Evolutionary conservation across 2,797 vertebrate species (phyloP).

Genomic region (Sebastes wilsoni): DNA sequence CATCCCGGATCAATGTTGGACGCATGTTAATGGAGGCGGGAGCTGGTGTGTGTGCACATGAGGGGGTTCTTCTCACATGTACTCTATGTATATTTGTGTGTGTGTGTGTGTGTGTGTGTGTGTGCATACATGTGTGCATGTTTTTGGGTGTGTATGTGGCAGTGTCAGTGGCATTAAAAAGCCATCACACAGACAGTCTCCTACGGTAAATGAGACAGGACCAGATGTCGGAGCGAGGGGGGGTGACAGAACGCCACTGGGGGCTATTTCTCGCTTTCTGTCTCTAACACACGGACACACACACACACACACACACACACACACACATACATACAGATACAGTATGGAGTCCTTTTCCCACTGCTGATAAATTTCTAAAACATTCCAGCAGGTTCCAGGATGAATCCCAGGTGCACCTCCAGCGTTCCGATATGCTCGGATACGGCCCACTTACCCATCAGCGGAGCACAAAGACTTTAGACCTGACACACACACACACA

Average conservation of each 20-base stretch:
- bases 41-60: not conserved
- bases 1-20: conserved; percentile 61
- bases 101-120: conserved; percentile 1
- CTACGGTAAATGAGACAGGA: conserved; percentile 83
- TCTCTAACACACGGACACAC: not conserved
- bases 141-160: conserved; percentile 37
- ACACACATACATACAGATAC: conserved; percentile 5
- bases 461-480: conserved; percentile 44
- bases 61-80: conserved; percentile 4
- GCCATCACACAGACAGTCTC: conserved; percentile 82
- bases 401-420: conserved; percentile 56
- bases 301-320: conserved; percentile 24
- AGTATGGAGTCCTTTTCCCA: conserved; percentile 44
- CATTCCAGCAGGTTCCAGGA: conserved; percentile 53
- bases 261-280: conserved; percentile 53
- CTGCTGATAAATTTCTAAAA: conserved; percentile 58
- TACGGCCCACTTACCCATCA: conserved; percentile 45
- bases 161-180: conserved; percentile 82
- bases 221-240: conserved; percentile 86
- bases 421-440: conserved; percentile 31
- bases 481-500: conserved; percentile 2
- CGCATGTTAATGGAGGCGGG: conserved; percentile 50
- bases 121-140: not conserved
- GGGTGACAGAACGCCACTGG: conserved; percentile 72
- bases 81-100: conserved; percentile 30